Evolutionary conservation across 2,113 vertebrate species (phyloP).

Genomic region (Apodemus sylvaticus): DNA sequence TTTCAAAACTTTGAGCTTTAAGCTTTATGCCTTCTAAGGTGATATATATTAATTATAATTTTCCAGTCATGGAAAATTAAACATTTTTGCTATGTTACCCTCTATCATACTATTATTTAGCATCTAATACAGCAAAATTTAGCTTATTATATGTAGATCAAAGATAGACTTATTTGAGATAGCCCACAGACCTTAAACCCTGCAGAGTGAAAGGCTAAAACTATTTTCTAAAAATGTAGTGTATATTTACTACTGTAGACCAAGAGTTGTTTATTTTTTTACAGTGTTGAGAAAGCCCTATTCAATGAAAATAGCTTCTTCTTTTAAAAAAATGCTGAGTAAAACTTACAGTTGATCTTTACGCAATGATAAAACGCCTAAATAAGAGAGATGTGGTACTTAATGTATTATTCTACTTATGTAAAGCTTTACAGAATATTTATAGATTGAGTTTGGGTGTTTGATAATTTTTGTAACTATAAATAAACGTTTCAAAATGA

Average conservation of each 20-base stretch:
- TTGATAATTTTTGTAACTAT: slow-evolving; percentile 35
- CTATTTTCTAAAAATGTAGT: slow-evolving; percentile 8
- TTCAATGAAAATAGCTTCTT: not conserved
- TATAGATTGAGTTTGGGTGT: not conserved
- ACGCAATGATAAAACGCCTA: not conserved
- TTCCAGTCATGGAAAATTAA: not conserved
- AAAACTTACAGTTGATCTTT: not conserved
- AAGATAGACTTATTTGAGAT: not conserved
- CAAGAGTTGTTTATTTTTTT: not conserved
- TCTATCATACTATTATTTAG: not conserved
- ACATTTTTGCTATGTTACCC: not conserved
- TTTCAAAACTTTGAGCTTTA: not conserved
- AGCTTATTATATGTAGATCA: not conserved
- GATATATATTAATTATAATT: not conserved
- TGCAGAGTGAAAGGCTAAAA: not conserved
- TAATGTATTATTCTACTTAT: slow-evolving; percentile 8
- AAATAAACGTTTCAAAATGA: slow-evolving; percentile 16
- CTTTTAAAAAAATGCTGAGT: not conserved
- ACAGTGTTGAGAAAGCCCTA: not conserved
- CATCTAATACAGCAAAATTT: not conserved
- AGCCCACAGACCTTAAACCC: not conserved
- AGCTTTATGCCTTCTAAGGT: not conserved
- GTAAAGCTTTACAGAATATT: slow-evolving; percentile 17
- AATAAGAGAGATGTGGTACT: not conserved
- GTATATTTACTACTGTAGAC: not conserved